These are phyloP conservation scores for Calosoma granatense DNA, from an alignment of 1,140 invertebrate genomes.

Conservation along the genomic window DNA sequence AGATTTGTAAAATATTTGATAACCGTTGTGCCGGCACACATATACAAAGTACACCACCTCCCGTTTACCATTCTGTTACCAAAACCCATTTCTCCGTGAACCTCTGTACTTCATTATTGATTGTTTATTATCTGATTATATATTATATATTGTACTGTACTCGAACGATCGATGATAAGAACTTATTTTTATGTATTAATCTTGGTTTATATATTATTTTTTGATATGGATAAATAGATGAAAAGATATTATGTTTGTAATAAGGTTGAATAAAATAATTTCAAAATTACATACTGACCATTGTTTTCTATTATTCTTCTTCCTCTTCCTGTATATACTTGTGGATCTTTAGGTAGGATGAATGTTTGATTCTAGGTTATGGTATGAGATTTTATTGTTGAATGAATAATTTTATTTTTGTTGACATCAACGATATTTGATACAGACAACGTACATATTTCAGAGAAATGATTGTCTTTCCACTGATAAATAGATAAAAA, in stretches of 20 bases:
- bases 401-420: background rate
- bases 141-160: background rate
- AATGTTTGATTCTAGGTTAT: too few species aligned
- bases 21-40: background rate
- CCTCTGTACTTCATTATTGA: background rate
- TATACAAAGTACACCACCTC: too few species aligned
- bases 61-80: conserved; percentile 8
- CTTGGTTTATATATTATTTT: conserved; percentile 4
- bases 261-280: conserved; percentile 6
- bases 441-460: background rate
- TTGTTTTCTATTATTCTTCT: background rate
- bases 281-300: background rate
- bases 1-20: background rate
- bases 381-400: too few species aligned
- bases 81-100: background rate
- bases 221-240: conserved; percentile 7
- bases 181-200: background rate
- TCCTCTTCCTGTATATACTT: background rate
- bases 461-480: conserved; percentile 4
- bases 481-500: conserved; percentile 8
- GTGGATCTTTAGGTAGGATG: too few species aligned
- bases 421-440: conserved; percentile 5
- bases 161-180: background rate
- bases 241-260: conserved; percentile 4
- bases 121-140: conserved; percentile 2